These are phyloP conservation scores for Apoda limacodes DNA, from an alignment of 2,888 invertebrate genomes.

Conservation along the genomic window DNA sequence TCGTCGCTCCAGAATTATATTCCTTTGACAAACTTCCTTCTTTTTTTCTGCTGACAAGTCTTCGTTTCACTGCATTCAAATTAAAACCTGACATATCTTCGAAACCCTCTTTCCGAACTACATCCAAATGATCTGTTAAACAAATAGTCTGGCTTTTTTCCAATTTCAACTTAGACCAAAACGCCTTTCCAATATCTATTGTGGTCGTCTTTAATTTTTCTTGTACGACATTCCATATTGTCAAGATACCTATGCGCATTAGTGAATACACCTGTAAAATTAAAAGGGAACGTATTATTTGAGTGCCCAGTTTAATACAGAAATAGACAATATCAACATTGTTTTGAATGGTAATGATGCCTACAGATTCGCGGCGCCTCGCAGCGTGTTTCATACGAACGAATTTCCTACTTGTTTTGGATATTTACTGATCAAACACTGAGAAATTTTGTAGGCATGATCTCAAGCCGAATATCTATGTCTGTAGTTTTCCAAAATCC, in stretches of 20 bases:
- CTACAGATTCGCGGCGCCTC: no score
- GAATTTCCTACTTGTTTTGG: no score
- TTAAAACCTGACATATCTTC: slow-evolving; percentile 29
- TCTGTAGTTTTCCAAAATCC: no score
- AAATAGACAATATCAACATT: no score
- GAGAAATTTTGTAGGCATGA: no score
- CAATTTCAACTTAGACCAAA: slow-evolving; percentile 43
- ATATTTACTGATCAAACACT: no score
- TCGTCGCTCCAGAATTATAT: slow-evolving; percentile 29
- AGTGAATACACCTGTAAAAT: slow-evolving; percentile 41
- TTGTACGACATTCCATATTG: slow-evolving; percentile 51
- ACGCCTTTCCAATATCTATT: slow-evolving; percentile 46
- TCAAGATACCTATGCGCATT: slow-evolving; percentile 43
- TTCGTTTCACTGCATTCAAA: slow-evolving; percentile 44
- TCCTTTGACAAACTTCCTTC: slow-evolving; percentile 30
- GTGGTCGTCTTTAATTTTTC: slow-evolving; percentile 30
- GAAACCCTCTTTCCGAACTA: slow-evolving; percentile 18
- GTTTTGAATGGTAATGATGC: no score
- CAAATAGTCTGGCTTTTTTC: slow-evolving; percentile 39
- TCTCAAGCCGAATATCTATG: no score
- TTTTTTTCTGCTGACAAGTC: slow-evolving; percentile 32
- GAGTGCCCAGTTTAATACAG: no score
- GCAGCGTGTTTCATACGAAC: no score
- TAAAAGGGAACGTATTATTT: slow-evolving; percentile 4
- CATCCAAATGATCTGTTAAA: slow-evolving; percentile 33